A percentile compares a stretch with the other conserved stretches of the same genome.
These are phyloP conservation scores for Mastacembelus armatus DNA, from an alignment of 2,797 vertebrate species.

Conservation along the genomic window DNA sequence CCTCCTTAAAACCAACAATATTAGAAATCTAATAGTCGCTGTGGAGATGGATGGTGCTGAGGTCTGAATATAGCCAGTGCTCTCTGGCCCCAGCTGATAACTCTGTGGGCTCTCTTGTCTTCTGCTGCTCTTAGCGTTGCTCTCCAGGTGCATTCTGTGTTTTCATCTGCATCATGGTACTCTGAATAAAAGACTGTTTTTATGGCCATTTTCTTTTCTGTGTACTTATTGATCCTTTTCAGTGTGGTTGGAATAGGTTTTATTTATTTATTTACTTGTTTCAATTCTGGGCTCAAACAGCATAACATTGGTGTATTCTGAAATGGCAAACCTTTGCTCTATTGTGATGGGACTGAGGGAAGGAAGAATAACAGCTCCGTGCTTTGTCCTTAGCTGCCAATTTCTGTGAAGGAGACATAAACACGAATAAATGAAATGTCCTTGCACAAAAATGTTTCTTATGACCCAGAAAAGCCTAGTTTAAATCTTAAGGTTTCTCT, in stretches of 20 bases:
- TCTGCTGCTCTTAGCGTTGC: slow-evolving; percentile 40
- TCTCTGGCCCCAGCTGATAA: slow-evolving; percentile 64
- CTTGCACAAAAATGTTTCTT: slow-evolving; percentile 37
- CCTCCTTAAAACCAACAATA: slow-evolving; percentile 71
- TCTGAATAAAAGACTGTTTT: slow-evolving; percentile 70
- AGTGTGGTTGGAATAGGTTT: slow-evolving; percentile 37
- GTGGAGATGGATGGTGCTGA: slow-evolving; percentile 55
- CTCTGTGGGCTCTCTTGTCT: slow-evolving; percentile 50
- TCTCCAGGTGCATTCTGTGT: slow-evolving; percentile 59
- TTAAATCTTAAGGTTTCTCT: slow-evolving; percentile 30
- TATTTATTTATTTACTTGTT: no score
- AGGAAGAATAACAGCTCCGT: slow-evolving; percentile 42
- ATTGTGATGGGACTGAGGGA: slow-evolving; percentile 60
- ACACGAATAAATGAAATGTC: slow-evolving; percentile 39
- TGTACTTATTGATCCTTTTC: slow-evolving; percentile 71
- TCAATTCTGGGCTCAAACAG: slow-evolving; percentile 47
- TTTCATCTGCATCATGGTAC: slow-evolving; percentile 63
- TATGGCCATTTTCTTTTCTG: slow-evolving; percentile 60
- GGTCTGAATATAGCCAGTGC: slow-evolving; percentile 54
- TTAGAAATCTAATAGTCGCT: slow-evolving; percentile 76
- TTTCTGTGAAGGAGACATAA: slow-evolving; percentile 44
- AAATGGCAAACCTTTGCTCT: slow-evolving; percentile 64
- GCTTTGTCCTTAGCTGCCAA: slow-evolving; percentile 43
- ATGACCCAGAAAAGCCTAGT: slow-evolving; percentile 20
- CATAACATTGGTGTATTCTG: slow-evolving; percentile 55